Percentiles rank a stretch among this genome's conserved stretches.
Evolutionary conservation across 2,797 vertebrate genomes (phyloP).

Genomic region (Rousettus madagascariensis): DNA sequence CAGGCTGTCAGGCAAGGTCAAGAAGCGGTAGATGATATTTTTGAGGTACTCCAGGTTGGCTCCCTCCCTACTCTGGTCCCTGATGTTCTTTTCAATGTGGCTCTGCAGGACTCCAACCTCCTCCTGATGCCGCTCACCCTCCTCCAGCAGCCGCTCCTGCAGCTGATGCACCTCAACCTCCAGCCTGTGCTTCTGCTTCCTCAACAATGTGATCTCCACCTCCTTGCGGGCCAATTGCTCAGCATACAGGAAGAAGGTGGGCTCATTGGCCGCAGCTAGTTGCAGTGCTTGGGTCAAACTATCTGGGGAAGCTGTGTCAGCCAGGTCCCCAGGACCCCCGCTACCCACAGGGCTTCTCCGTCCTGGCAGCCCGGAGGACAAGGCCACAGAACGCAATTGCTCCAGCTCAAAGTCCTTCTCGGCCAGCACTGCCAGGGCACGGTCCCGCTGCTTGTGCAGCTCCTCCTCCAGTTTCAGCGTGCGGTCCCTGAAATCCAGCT

Average conservation of each 20-base stretch:
- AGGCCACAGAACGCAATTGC: slow-evolving; percentile 81
- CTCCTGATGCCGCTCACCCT: slow-evolving; percentile 87
- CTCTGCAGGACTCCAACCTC: slow-evolving; percentile 82
- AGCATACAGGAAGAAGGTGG: slow-evolving; percentile 92
- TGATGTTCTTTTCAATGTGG: slow-evolving; percentile 87
- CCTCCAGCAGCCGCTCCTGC: slow-evolving; percentile 86
- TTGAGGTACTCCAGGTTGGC: slow-evolving; percentile 98
- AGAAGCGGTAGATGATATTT: slow-evolving; percentile 93
- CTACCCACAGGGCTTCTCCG: slow-evolving; percentile 55
- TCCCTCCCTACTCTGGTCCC: slow-evolving; percentile 92
- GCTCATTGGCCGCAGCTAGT: slow-evolving; percentile 78
- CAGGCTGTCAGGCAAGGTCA: slow-evolving; percentile 90
- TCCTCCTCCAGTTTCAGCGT: slow-evolving; percentile 91
- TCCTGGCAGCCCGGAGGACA: slow-evolving; percentile 71
- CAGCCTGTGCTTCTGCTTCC: slow-evolving; percentile 90
- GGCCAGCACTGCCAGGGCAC: slow-evolving; percentile 91
- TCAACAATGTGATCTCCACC: slow-evolving; percentile 87
- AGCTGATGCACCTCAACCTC: slow-evolving; percentile 89
- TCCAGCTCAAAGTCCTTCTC: slow-evolving; percentile 96
- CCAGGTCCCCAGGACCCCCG: accelerated
- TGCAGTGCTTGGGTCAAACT: slow-evolving; percentile 71
- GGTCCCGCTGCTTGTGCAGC: slow-evolving; percentile 93
- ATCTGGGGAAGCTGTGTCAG: neutral
- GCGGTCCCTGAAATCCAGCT: slow-evolving; percentile 87
- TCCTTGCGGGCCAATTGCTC: slow-evolving; percentile 95